Percentiles rank a stretch among this genome's conserved stretches.
These are phyloP conservation scores for Ophiothrix spiculata DNA, from an alignment of 35 echinoderm and acorn worm genomes.

Conservation along the genomic window DNA sequence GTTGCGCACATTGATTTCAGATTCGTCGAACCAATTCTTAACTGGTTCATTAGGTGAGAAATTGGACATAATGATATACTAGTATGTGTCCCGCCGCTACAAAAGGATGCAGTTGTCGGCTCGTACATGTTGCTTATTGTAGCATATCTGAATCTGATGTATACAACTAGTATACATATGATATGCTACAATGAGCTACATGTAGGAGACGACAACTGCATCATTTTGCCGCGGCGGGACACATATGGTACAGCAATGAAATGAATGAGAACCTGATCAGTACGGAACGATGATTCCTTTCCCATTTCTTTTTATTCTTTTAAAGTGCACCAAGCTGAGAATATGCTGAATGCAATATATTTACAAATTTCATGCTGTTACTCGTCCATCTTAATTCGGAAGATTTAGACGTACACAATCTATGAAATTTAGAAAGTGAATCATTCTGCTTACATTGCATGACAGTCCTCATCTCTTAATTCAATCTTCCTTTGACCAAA, in stretches of 20 bases:
- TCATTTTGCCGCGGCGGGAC: too few species aligned
- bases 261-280: conserved; percentile 1
- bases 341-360: background rate
- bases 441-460: background rate
- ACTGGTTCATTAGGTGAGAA: background rate
- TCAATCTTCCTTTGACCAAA: background rate
- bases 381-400: background rate
- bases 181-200: too few species aligned
- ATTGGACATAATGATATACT: background rate
- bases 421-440: background rate
- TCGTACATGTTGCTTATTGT: too few species aligned
- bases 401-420: background rate
- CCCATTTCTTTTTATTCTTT: too few species aligned
- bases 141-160: too few species aligned
- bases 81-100: too few species aligned
- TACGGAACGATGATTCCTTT: background rate
- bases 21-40: background rate
- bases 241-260: too few species aligned
- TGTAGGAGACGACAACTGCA: too few species aligned
- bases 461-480: background rate
- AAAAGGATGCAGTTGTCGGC: too few species aligned
- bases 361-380: background rate
- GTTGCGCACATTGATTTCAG: background rate
- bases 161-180: too few species aligned
- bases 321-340: background rate